Evolutionary conservation across 1,140 invertebrate genomes (phyloP).

Genomic region (Condylostylus longicornis): DNA sequence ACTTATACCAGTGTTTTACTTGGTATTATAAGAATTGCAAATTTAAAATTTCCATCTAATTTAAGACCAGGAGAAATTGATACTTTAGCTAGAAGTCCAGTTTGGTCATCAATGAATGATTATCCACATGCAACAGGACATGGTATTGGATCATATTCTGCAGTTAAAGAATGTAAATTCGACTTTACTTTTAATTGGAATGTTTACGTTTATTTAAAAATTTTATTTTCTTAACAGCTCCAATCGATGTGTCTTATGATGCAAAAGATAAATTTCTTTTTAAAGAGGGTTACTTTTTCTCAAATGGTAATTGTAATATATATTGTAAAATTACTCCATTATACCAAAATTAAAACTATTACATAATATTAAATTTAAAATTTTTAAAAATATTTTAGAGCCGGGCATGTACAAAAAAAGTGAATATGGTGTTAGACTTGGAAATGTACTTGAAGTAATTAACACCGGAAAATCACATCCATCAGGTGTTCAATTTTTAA

Average conservation of each 20-base stretch:
- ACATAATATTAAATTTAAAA: neutral
- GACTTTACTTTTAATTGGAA: neutral
- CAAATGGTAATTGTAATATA: slow-evolving; percentile 45
- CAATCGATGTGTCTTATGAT: slow-evolving; percentile 46
- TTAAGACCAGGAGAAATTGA: slow-evolving; percentile 53
- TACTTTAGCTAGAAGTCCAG: slow-evolving; percentile 53
- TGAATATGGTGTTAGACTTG: slow-evolving; percentile 80
- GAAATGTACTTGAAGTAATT: slow-evolving; percentile 79
- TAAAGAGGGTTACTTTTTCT: slow-evolving; percentile 71
- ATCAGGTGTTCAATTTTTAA: slow-evolving; percentile 39
- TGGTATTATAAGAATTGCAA: slow-evolving; percentile 60
- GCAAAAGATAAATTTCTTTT: slow-evolving; percentile 41
- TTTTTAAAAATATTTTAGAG: slow-evolving; percentile 34
- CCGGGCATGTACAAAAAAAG: slow-evolving; percentile 68
- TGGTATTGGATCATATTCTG: slow-evolving; percentile 74
- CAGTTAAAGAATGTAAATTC: slow-evolving; percentile 24
- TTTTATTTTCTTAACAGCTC: slow-evolving; percentile 39
- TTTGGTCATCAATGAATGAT: slow-evolving; percentile 69
- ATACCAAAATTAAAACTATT: neutral
- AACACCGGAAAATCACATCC: slow-evolving; percentile 36
- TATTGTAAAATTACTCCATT: neutral
- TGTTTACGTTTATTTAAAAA: neutral
- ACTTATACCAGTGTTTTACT: slow-evolving; percentile 84
- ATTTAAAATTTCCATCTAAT: slow-evolving; percentile 49
- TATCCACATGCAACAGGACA: slow-evolving; percentile 80